Evolutionary conservation across 92 coral and sea anemone genomes (phyloP), one percentile per base, ranked within the genome.

Genomic region (Heteractis magnifica): DNA sequence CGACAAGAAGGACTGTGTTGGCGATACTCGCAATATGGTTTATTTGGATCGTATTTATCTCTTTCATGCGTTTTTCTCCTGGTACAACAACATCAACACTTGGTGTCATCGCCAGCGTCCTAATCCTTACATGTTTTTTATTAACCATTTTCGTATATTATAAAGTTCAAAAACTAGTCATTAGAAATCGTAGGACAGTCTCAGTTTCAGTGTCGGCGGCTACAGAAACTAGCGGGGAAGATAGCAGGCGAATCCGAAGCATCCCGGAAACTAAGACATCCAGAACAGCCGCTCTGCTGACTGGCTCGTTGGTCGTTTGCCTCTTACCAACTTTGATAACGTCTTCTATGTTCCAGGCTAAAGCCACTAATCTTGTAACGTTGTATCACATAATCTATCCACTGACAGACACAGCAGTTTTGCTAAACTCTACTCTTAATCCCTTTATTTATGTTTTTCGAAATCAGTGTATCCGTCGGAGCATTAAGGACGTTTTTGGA

Each of bases 401-500:
- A 15, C 84, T 93, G 16, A 85, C 97, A 18, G 94, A 93, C 53
- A 71, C 89, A 4, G 91, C 93, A 5, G 90, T 86, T 20, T 26
- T 93, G 80, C 77, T 93, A 0, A 90, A 83, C 78, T 89, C 97
- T 8, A 72, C 90, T 13, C 82, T 89, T 51, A 91, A 93, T 72
- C 97, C 97, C 3, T 58, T 93, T 14, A 81, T 93, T 26, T 93
- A 93, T 81, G 92, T 93, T 2, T 85, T 91, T n/a, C 89, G 94
- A 80, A 90, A 90, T 64, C 80, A 72, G 51, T 80, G 81, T 41
- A 82, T 93, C 0, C 83, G 88, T 64, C 56, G 81, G 8, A 93
- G 97, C 70, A 86, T 93, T 18, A 85, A 81, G 77, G 85, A 91
- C 59, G 3, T 85, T 56, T 14, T 85, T 11, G 75, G 77, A 77